Evolutionary conservation across 2,113 vertebrate genomes (phyloP), one percentile per base, ranked within the genome.

Genomic region (Rhadina sibilatrix): DNA sequence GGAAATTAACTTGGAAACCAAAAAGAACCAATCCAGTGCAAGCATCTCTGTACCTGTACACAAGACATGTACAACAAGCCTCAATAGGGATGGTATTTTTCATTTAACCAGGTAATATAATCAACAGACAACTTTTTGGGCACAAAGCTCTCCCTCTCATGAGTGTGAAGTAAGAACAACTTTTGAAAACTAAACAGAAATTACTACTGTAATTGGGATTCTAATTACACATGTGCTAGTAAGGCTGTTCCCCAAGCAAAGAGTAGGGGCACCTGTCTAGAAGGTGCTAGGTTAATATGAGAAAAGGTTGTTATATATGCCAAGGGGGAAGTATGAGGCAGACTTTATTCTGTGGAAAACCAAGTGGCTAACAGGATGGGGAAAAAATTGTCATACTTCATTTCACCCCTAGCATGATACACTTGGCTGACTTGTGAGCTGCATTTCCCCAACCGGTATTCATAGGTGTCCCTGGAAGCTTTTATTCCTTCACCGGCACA

Each of bases 241-340:
- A 50, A 40, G 52, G 23, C 10, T 5, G 0, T 2, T 82, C 11
- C 11, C 7, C 17, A 31, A 33, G 24, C 22, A 17, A 60, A 22
- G 10, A 28, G 6, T 6, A 24, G 18, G 1, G 2, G 13, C 12
- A 42, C 35, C 38, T 22, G 2, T 25, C 14, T 23, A 47, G 38
- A 57, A 65, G 19, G 13, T 9, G 5, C 1, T 3, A 23, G 4
- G 8, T 27, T 61, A 69, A 7, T 7, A 16, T 2, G 28, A 53
- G 11, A 35, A 24, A 63, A 31, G 3, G 2, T 8, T 8, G 1
- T 15, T 54, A 27, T 1, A 22, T 0, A 22, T 0, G 2, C 4
- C 42, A 12, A 14, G 3, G 5, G 6, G 19, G 24, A 50, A 35
- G 5, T 23, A 33, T 24, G 31, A n/a, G 3, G 2, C 8, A 18